phyloP scores from a whole-genome alignment of 2,888 invertebrate genomes.

The Dastarcus helophoroides region DNA sequence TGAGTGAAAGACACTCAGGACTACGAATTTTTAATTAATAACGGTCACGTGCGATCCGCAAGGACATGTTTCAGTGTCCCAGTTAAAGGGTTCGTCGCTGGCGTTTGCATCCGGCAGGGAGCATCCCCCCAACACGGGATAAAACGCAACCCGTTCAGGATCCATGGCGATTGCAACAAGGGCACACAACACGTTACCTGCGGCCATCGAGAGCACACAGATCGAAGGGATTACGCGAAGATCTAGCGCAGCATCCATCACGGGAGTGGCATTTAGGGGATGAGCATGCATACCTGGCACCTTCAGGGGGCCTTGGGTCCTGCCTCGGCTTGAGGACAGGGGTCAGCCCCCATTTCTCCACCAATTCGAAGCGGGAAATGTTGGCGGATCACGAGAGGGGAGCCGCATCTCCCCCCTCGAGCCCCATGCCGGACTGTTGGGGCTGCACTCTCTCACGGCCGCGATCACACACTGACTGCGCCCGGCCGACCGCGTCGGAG shows the following conservation, averaged over 20 bases:
- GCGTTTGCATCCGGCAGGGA: too few species aligned
- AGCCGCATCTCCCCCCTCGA: slow-evolving; percentile 48
- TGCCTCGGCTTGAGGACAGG: slow-evolving; percentile 94
- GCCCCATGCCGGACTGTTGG: slow-evolving; percentile 46
- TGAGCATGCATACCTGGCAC: slow-evolving; percentile 54
- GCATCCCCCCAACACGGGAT: too few species aligned
- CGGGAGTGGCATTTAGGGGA: slow-evolving; percentile 22
- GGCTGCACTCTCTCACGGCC: slow-evolving; percentile 37
- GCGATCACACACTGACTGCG: slow-evolving; percentile 38
- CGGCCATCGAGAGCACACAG: too few species aligned
- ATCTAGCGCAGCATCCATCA: slow-evolving; percentile 28
- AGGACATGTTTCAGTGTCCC: too few species aligned
- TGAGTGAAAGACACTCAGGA: too few species aligned
- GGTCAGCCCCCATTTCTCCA: slow-evolving; percentile 97
- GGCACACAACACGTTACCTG: too few species aligned
- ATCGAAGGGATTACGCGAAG: too few species aligned
- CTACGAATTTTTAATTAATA: too few species aligned
- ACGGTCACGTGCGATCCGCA: too few species aligned
- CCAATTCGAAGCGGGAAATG: slow-evolving; percentile 96
- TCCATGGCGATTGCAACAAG: too few species aligned
- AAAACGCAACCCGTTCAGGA: too few species aligned
- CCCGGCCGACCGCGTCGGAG: slow-evolving; percentile 30
- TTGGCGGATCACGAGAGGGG: slow-evolving; percentile 63
- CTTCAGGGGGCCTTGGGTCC: slow-evolving; percentile 77
- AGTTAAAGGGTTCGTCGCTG: too few species aligned